Evolutionary conservation across 1,140 invertebrate genomes (phyloP).

Genomic region (Heliconius hermathena): DNA sequence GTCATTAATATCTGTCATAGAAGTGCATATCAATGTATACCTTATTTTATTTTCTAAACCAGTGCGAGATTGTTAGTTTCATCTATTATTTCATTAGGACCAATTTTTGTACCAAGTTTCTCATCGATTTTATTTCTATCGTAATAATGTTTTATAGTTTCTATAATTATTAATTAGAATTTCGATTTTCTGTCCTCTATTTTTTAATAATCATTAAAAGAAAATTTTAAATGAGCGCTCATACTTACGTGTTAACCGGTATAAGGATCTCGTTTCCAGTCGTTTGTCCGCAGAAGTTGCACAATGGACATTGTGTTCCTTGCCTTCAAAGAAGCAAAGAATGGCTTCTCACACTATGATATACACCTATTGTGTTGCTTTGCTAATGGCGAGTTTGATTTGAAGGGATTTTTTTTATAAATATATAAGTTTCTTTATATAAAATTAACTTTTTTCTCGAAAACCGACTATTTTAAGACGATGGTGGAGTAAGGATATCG

Average conservation of each 20-base stretch:
- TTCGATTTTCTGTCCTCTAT: neutral
- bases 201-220: neutral
- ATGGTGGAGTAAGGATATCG: slow-evolving; percentile 50
- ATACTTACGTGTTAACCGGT: slow-evolving; percentile 31
- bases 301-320: slow-evolving; percentile 75
- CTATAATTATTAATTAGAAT: neutral
- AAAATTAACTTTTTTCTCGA: neutral
- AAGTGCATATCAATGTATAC: too few species aligned
- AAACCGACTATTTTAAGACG: neutral
- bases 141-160: neutral
- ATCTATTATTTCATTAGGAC: neutral
- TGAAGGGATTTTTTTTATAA: slow-evolving; percentile 16
- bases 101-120: neutral
- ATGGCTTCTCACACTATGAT: slow-evolving; percentile 55
- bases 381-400: slow-evolving; percentile 21
- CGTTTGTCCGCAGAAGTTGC: slow-evolving; percentile 54
- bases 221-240: neutral
- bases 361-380: slow-evolving; percentile 52
- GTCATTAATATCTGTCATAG: too few species aligned
- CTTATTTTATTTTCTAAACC: too few species aligned
- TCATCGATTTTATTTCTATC: neutral
- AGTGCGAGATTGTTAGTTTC: neutral
- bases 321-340: slow-evolving; percentile 58
- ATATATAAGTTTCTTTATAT: neutral
- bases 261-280: slow-evolving; percentile 58